phyloP scores from a whole-genome alignment of 37 sponge, comb jelly and placozoan species.

The Theonella swinhoei region DNA sequence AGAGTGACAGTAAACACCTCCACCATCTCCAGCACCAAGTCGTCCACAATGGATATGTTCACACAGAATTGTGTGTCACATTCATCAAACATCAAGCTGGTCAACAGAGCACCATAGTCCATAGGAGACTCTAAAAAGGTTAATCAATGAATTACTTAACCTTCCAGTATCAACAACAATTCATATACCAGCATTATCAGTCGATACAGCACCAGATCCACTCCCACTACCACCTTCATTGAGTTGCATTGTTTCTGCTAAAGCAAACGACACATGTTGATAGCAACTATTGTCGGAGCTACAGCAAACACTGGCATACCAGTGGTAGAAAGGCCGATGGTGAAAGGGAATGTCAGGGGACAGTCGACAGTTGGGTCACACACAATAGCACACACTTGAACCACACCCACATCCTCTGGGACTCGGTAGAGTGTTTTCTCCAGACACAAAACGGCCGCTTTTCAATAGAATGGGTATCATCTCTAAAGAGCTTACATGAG shows the following conservation, averaged over 20 bases:
- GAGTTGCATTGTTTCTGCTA: no score
- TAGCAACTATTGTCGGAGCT: no score
- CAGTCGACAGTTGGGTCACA: neutral
- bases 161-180: no score
- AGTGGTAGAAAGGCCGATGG: neutral
- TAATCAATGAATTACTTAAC: neutral
- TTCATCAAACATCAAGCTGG: neutral
- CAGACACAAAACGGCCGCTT: neutral
- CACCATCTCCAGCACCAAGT: neutral
- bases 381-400: slow-evolving; percentile 4
- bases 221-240: no score
- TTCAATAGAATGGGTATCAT: neutral
- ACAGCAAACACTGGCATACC: no score
- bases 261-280: no score
- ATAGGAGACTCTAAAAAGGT: neutral
- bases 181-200: no score
- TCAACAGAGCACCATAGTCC: neutral
- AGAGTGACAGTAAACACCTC: neutral
- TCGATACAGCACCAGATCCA: no score
- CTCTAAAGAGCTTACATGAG: neutral
- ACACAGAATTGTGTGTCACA: neutral
- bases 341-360: neutral
- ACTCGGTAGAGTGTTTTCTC: neutral
- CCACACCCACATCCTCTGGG: neutral
- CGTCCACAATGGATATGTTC: neutral